Conservation (phyloP, 2,888 invertebrate genomes). For the Brenthis hecate region DNA sequence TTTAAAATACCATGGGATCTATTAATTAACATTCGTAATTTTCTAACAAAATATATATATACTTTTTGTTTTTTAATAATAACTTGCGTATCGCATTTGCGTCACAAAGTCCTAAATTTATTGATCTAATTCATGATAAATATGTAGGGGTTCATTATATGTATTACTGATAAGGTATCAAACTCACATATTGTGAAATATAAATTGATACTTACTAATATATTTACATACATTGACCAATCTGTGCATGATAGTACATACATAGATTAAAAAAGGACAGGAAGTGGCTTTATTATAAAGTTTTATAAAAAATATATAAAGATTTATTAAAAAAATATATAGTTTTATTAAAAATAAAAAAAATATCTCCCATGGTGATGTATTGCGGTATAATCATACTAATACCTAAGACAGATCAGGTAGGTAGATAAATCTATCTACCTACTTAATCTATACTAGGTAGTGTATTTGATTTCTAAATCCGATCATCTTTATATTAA, state of each 20-base stretch:
- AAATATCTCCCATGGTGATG: neutral
- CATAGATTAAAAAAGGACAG: neutral
- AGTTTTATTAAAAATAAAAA: neutral
- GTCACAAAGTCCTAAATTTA: constrained; percentile 30
- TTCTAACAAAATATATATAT: too few relatives aligned
- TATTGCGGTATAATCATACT: too few relatives aligned
- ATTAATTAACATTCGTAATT: too few relatives aligned
- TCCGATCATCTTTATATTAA: too few relatives aligned
- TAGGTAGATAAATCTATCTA: too few relatives aligned
- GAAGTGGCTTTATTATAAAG: neutral
- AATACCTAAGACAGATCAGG: too few relatives aligned
- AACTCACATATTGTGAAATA: constrained; percentile 20
- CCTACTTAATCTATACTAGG: too few relatives aligned
- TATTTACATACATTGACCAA: constrained; percentile 57
- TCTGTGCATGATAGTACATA: constrained; percentile 49
- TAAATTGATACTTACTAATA: constrained; percentile 47
- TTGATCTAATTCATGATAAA: constrained; percentile 33
- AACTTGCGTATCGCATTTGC: neutral
- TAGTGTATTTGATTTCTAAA: too few relatives aligned
- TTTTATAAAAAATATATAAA: neutral
- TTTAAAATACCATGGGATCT: too few relatives aligned
- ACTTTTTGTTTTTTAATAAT: too few relatives aligned
- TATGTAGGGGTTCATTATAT: constrained; percentile 27
- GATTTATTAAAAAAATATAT: neutral
- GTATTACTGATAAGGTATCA: constrained; percentile 38